Evolutionary conservation across 2,888 invertebrate genomes (phyloP), one percentile per base, ranked within the genome.

Genomic region (Xylocampa areola): DNA sequence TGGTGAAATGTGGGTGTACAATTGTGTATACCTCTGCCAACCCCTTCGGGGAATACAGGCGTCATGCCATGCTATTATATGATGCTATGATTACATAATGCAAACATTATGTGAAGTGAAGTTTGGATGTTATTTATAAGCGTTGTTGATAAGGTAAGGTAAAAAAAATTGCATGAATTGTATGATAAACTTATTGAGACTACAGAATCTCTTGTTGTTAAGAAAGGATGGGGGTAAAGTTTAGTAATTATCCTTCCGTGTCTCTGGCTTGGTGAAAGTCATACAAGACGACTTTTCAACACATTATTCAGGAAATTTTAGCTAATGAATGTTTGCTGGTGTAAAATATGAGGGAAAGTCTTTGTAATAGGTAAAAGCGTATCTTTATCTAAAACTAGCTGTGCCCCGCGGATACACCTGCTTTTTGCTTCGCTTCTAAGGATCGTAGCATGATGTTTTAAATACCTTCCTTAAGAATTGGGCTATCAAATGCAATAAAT

Each of bases 211-310:
- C 57, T 29, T 19, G 44, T 48, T 50, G 40, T 48, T 49, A 27
- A 30, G 29, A 47, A 59, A 48, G 39, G 27, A 50, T 53, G 40
- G 23, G 41, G 47, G 30, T 35, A 44, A 81, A 82, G 73, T 81
- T 82, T 75, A 30, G 59, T 70, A 76, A 81, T 81, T 76, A 81
- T 51, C 37, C 43, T 39, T 55, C 50, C 60, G 51, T 61, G 29
- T 45, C 33, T 32, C 55, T 57, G 58, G 66, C 58, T 68, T 57
- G 23, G 23, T 25, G 57, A 58, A 66, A 72, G 65, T 65, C 64
- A 64, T 44, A 63, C 59, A 68, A 59, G 30, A 36, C 43, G 36
- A 40, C 47, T 44, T 25, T 27, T 30, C 32, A 33, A 23, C 55
- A 49, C 52, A 69, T 73, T 71, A 71, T 75, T 65, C 55, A 58